Evolutionary conservation across 2,113 vertebrate genomes (phyloP).

Genomic region (Gymnobelideus leadbeateri): DNA sequence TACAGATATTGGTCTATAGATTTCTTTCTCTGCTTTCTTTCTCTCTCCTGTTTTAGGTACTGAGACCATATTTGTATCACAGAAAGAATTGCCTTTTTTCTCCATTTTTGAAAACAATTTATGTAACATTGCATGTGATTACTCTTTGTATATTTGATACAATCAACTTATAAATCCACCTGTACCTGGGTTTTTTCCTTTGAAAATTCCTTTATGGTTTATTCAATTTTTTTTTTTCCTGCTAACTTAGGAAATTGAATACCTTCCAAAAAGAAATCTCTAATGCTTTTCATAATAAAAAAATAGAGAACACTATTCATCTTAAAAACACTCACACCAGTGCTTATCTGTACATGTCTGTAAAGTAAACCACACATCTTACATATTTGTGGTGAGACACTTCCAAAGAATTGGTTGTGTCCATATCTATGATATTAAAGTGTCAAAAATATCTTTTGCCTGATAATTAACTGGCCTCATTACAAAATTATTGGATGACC

Average conservation of each 20-base stretch:
- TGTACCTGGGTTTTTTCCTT: not conserved
- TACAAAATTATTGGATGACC: slow-evolving; percentile 97
- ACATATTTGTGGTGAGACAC: slow-evolving; percentile 83
- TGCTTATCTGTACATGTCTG: slow-evolving; percentile 79
- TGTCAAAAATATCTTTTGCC: slow-evolving; percentile 92
- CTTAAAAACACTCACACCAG: slow-evolving; percentile 1
- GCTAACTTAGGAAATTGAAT: slow-evolving; percentile 68
- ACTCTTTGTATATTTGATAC: not conserved
- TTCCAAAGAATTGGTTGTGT: slow-evolving; percentile 83
- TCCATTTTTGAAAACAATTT: not conserved
- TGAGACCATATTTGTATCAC: not conserved
- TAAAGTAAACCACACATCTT: slow-evolving; percentile 81
- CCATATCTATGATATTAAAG: slow-evolving; percentile 84
- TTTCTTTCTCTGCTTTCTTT: not conserved
- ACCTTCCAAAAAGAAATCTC: slow-evolving; percentile 72
- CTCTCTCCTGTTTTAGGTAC: not conserved
- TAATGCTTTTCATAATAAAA: slow-evolving; percentile 61
- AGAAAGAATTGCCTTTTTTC: not conserved
- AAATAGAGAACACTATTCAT: slow-evolving; percentile 1
- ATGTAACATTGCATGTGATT: not conserved
- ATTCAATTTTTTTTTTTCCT: not conserved
- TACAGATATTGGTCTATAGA: not conserved
- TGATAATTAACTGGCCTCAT: slow-evolving; percentile 99
- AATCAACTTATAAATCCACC: not conserved
- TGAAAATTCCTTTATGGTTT: not conserved